Base-by-base conservation (phyloP, 2,797 vertebrate genomes). In the Aphelocoma californica region DNA sequence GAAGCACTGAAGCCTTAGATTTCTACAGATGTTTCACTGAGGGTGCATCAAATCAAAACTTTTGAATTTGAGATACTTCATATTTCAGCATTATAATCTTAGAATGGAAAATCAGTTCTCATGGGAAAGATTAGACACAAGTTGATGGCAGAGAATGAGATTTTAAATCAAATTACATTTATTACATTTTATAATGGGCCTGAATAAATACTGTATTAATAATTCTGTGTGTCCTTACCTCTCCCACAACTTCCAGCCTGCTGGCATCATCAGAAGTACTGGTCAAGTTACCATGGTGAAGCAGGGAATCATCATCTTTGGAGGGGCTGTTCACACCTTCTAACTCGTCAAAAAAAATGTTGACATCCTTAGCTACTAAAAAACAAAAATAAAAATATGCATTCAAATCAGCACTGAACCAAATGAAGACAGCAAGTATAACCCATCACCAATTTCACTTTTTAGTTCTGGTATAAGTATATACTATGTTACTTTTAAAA, bases 241-340 rank as follows among this genome's bases (percentile, higher is more conserved):
- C 98, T 92, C 97, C 98, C 53, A 96, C 96, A 29, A 97, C 94
- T 75, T 99, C 98, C 34, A 98, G 96, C 91, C 98, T 98, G 83
- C 98, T 98, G 96, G 98, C 98, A 66, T 98, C 98, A 20, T 99
- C 98, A 14, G 98, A 98, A 95, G 98, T 98, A 96, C 98, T 98
- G 95, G 98, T 99, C 96, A 98, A 97, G 79, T 98, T 98, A 92
- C 97, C 98, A 42, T 98, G 98, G 96, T 99, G 98, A 94, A 99
- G 98, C 78, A 99, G 95, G 90, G 98, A 99, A 95, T 99, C 98
- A 8, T 99, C 98, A 23, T 99, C 98, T 98, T 98, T 98, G 96
- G 98, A 99, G 56, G 98, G 98, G 92, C 97, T 99, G 97, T 98
- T 98, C 96, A 97, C 97, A 56, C 97, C 97, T 91, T 98, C 98